Evolutionary conservation across 2,113 vertebrate species (phyloP).

Genomic region (Otus sunia): DNA sequence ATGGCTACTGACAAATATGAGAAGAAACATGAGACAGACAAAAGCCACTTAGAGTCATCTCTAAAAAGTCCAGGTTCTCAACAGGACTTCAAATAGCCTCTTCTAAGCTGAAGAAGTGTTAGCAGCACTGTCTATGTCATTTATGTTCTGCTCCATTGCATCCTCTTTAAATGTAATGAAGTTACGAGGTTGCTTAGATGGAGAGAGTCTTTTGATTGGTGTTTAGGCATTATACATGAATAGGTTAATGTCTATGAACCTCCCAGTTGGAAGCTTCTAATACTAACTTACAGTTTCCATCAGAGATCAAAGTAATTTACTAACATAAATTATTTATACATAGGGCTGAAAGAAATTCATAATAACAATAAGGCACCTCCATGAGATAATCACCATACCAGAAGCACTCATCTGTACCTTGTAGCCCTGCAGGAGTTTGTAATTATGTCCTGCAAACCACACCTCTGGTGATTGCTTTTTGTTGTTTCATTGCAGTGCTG

Average conservation of each 20-base stretch:
- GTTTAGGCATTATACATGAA: conserved; percentile 47
- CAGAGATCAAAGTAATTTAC: conserved; percentile 76
- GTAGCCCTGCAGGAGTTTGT: conserved; percentile 60
- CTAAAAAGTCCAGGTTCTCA: neutral
- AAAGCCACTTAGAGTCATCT: neutral
- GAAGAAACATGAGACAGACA: neutral
- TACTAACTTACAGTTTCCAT: conserved; percentile 66
- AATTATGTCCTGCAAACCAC: conserved; percentile 65
- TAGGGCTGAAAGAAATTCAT: conserved; percentile 63
- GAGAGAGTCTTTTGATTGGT: conserved; percentile 66
- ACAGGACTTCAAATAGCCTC: neutral
- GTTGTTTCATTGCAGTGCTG: conserved; percentile 13
- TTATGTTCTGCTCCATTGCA: conserved; percentile 53
- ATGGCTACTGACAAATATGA: neutral
- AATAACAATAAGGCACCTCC: conserved; percentile 72
- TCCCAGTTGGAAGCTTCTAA: conserved; percentile 72
- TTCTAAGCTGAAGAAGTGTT: conserved; percentile 21
- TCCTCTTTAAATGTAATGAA: conserved; percentile 45
- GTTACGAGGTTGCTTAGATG: conserved; percentile 61
- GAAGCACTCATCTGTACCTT: conserved; percentile 60
- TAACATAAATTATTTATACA: conserved; percentile 77
- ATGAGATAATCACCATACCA: conserved; percentile 72
- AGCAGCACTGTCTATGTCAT: conserved; percentile 24
- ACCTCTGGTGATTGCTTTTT: conserved; percentile 54
- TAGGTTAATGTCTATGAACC: conserved; percentile 71